These are phyloP conservation scores for Andricus curvator DNA, from an alignment of 2,888 invertebrate species.

Conservation along the genomic window DNA sequence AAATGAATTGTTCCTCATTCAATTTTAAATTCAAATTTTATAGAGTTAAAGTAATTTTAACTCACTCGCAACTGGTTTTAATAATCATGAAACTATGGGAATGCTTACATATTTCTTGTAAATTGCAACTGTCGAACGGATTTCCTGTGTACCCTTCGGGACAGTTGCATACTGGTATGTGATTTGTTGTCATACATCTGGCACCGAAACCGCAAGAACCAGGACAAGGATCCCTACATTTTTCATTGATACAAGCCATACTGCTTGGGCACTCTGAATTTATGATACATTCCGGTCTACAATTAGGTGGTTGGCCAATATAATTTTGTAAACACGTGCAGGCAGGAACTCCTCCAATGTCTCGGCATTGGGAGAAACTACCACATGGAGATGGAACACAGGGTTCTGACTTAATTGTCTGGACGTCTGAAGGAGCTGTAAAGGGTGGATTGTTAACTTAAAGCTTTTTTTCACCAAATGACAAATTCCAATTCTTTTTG, in stretches of 20 bases:
- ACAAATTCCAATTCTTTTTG: background rate
- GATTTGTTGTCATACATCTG: conserved; percentile 78
- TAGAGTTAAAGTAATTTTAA: background rate
- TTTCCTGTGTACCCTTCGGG: conserved; percentile 81
- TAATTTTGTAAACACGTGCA: conserved; percentile 85
- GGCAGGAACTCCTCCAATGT: conserved; percentile 78
- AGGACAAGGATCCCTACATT: conserved; percentile 81
- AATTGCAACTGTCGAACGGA: conserved; percentile 79
- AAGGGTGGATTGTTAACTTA: background rate
- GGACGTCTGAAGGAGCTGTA: conserved; percentile 77
- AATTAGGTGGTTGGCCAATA: conserved; percentile 86
- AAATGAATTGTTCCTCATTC: conserved; percentile 5
- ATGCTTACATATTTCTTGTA: conserved; percentile 46
- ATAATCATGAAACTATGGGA: background rate
- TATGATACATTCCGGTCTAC: conserved; percentile 80
- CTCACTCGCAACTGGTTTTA: background rate
- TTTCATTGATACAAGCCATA: conserved; percentile 78
- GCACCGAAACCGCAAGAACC: conserved; percentile 79
- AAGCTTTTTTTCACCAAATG: background rate
- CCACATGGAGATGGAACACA: conserved; percentile 90
- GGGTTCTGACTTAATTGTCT: conserved; percentile 82
- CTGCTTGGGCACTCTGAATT: conserved; percentile 79
- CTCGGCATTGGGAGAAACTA: conserved; percentile 88
- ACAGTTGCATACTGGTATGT: conserved; percentile 80
- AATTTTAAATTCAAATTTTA: background rate